Evolutionary conservation across 2,797 vertebrate species (phyloP), one percentile per base, ranked within the genome.

Genomic region (Pangasius mekongensis): DNA sequence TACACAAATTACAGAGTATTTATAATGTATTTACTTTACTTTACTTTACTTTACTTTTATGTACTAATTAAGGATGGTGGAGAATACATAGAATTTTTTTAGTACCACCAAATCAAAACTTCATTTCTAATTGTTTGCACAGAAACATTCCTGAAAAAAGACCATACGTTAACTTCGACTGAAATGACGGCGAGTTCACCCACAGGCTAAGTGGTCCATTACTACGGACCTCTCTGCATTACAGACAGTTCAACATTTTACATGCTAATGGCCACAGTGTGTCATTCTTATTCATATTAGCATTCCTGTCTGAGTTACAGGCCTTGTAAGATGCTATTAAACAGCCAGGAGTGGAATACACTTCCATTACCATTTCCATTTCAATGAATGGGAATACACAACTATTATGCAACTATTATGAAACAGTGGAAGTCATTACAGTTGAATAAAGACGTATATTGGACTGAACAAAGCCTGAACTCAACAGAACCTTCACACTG

Each of bases 351-450:
- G 83, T 87, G 85, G 91, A 94, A 93, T 93, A 92, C 88, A 87
- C 90, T 87, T 76, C 47, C 84, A 56, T 80, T 87, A 62, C 92
- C 89, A 85, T 89, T 89, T 84, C 52, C 74, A 73, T 77, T 86
- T 67, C 92, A 95, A 94, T 91, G 96, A 95, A 94, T 95, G 95
- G 4, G 96, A 96, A 92, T 90, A 92, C 90, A 89, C 87, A 90
- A 86, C 88, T 81, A 33, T 85, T 84, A 83, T 81, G 81, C 80
- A 82, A 86, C 88, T 81, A 33, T 85, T 86, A 84, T 62, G 82
- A 85, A 87, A 56, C 49, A 58, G 18, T 71, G 73, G 33, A 69
- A 58, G 81, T 77, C 49, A 84, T 69, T 74, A 84, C n/a, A 47
- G 11, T 16, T 80, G 56, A 16, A 73, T 58, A 56, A 80, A 47